phyloP scores from a whole-genome alignment of 1,140 invertebrate genomes.

The Ceratoteleas bidentatus region DNA sequence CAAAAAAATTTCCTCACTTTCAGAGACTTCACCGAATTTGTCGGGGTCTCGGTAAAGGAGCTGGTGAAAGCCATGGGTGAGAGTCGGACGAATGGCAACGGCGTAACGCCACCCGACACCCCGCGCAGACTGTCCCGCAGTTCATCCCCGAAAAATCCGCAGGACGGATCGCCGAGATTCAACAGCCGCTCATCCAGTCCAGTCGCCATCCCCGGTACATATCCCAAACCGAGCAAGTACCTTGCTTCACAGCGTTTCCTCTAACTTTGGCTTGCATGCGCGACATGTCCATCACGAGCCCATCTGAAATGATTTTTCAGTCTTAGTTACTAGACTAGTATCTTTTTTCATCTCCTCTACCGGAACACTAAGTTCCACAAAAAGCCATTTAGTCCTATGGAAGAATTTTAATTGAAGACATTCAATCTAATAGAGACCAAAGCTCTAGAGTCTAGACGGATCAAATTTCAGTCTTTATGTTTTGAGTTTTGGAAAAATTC shows the following conservation, averaged over 20 bases:
- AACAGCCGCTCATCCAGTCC: constrained; percentile 84
- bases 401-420: no score
- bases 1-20: constrained; percentile 49
- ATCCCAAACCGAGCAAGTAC: constrained; percentile 1
- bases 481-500: neutral
- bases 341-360: no score
- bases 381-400: no score
- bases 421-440: no score
- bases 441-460: no score
- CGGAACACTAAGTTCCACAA: no score
- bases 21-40: constrained; percentile 85
- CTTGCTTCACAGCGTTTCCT: constrained; percentile 1
- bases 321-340: no score
- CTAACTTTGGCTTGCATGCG: constrained; percentile 10
- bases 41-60: constrained; percentile 90
- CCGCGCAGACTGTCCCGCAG: constrained; percentile 84
- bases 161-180: constrained; percentile 80
- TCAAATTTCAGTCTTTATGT: neutral
- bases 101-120: constrained; percentile 87
- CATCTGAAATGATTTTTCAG: no score
- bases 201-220: constrained; percentile 83
- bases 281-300: neutral
- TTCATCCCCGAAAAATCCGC: constrained; percentile 84
- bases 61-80: constrained; percentile 90
- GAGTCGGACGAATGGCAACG: constrained; percentile 86